Percentiles rank a stretch among this genome's conserved stretches.
These are phyloP conservation scores for Notarius quadriscutis DNA, from an alignment of 2,113 vertebrate species.

Conservation along the genomic window DNA sequence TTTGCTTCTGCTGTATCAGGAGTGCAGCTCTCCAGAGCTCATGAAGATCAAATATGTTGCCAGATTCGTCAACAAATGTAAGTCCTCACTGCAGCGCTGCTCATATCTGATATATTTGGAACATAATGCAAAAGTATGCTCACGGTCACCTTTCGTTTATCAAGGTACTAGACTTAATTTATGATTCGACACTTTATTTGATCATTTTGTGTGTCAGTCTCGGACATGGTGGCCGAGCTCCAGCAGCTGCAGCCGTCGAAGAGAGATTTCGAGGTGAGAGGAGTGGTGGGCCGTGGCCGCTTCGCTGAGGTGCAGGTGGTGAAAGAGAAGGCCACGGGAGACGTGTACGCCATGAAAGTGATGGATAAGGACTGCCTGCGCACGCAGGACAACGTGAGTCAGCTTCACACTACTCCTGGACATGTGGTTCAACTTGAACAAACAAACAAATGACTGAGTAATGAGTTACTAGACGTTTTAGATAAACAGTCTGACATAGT, in stretches of 20 bases:
- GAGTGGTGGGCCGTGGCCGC: conserved; percentile 84
- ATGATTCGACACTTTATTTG: neutral
- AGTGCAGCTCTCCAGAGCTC: conserved; percentile 85
- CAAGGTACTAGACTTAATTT: neutral
- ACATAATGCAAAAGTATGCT: neutral
- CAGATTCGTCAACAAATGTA: conserved; percentile 93
- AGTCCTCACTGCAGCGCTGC: conserved; percentile 55
- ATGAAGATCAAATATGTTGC: conserved; percentile 89
- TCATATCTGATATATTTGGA: neutral
- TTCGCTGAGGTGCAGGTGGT: conserved; percentile 92
- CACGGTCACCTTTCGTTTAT: too few species aligned
- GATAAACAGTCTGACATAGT: neutral
- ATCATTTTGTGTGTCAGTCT: conserved; percentile 72
- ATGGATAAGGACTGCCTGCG: conserved; percentile 85
- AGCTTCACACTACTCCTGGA: neutral
- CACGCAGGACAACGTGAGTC: conserved; percentile 80
- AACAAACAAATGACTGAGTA: neutral
- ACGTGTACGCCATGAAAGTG: conserved; percentile 93
- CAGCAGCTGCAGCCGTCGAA: conserved; percentile 80
- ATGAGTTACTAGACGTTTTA: neutral
- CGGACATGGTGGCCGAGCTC: conserved; percentile 81
- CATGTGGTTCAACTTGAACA: too few species aligned
- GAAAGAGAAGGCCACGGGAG: conserved; percentile 84
- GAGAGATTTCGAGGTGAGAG: conserved; percentile 86
- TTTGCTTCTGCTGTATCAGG: conserved; percentile 87